phyloP scores from a whole-genome alignment of 2,888 invertebrate species.

The Salpingus planirostris region DNA sequence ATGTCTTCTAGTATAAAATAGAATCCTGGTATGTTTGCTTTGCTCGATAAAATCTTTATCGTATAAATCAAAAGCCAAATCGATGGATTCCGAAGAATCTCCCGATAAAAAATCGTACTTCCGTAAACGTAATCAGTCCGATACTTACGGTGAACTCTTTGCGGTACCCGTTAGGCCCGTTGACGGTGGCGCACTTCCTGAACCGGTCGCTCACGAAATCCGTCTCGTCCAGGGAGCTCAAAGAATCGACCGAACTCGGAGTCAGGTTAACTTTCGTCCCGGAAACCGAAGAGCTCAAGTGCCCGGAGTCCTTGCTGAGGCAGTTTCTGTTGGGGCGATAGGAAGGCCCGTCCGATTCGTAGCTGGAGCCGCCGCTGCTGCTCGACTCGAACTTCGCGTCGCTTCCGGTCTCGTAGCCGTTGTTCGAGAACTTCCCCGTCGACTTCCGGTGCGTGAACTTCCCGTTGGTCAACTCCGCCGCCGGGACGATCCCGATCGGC shows the following conservation, averaged over 20 bases:
- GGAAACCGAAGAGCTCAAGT: conserved; percentile 35
- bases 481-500: conserved; percentile 43
- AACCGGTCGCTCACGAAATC: conserved; percentile 37
- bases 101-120: too few relatives aligned
- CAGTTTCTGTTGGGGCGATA: conserved; percentile 16
- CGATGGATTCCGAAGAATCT: too few relatives aligned
- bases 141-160: conserved; percentile 5
- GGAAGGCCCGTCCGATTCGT: conserved; percentile 34
- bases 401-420: conserved; percentile 36
- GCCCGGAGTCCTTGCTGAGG: conserved; percentile 40
- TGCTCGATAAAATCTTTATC: too few relatives aligned
- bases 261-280: conserved; percentile 37
- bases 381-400: conserved; percentile 36
- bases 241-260: conserved; percentile 38
- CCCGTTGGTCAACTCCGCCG: conserved; percentile 33
- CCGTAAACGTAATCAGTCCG: too few relatives aligned
- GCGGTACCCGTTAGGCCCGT: conserved; percentile 26
- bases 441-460: conserved; percentile 22
- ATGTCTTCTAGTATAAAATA: too few relatives aligned
- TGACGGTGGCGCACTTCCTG: conserved; percentile 30
- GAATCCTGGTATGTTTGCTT: too few relatives aligned
- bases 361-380: conserved; percentile 39
- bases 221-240: conserved; percentile 40
- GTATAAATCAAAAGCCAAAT: too few relatives aligned
- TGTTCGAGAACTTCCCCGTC: conserved; percentile 27